Conservation (phyloP, 2,797 vertebrate species). For the Macroramphosus scolopax region DNA sequence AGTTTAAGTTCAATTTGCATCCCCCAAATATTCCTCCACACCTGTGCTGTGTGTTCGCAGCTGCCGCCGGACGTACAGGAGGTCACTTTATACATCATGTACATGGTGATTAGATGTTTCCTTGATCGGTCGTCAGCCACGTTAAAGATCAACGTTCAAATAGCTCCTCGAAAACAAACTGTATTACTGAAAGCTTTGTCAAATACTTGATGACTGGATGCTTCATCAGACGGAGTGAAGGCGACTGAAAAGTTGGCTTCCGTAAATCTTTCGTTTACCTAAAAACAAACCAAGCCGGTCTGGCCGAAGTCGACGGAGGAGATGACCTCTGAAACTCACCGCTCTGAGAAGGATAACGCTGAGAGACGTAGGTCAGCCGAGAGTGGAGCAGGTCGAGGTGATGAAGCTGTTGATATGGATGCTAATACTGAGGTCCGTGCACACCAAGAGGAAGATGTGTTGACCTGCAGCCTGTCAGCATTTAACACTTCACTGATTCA, state of each 20-base stretch:
- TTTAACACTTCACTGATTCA: not conserved
- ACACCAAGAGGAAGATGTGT: not conserved
- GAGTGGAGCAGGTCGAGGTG: not conserved
- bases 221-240: not conserved
- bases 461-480: not conserved
- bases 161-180: too few relatives aligned
- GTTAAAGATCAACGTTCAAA: too few relatives aligned
- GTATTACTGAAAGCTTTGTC: not conserved
- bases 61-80: too few relatives aligned
- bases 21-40: too few relatives aligned
- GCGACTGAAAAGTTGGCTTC: not conserved
- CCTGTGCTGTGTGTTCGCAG: too few relatives aligned
- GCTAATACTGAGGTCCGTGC: not conserved
- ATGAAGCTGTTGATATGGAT: not conserved
- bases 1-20: too few relatives aligned
- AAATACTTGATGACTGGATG: not conserved
- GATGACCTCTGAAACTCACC: slow-evolving; percentile 34
- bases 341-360: slow-evolving; percentile 5
- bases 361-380: not conserved
- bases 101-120: too few relatives aligned
- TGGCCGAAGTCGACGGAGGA: slow-evolving; percentile 19
- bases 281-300: slow-evolving; percentile 34
- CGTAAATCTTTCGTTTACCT: slow-evolving; percentile 49
- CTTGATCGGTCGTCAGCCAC: too few relatives aligned
- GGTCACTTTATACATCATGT: too few relatives aligned